Percentiles rank a stretch among this genome's conserved stretches.
phyloP scores from a whole-genome alignment of 1,140 invertebrate species.

The Drosophila guanche region DNA sequence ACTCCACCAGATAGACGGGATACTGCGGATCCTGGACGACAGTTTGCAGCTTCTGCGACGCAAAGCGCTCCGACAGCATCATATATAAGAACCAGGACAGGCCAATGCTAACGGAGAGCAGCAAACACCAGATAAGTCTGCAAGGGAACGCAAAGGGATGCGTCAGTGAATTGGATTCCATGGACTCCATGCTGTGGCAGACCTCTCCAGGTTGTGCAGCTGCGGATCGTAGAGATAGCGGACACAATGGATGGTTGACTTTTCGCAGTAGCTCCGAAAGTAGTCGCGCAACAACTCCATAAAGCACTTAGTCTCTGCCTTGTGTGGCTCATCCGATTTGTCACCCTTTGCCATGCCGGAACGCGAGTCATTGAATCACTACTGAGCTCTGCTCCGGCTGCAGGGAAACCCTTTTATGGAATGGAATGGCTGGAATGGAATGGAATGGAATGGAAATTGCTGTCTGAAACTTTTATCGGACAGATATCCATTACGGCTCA shows the following conservation, averaged over 20 bases:
- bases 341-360: slow-evolving; percentile 50
- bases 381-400: slow-evolving; percentile 3
- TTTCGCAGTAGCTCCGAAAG: slow-evolving; percentile 69
- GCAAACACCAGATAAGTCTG: slow-evolving; percentile 63
- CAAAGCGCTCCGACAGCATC: slow-evolving; percentile 63
- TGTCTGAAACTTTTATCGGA: slow-evolving; percentile 3
- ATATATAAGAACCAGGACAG: slow-evolving; percentile 59
- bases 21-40: slow-evolving; percentile 88
- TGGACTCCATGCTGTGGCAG: background rate
- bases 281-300: slow-evolving; percentile 49
- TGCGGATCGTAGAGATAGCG: slow-evolving; percentile 70
- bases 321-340: background rate
- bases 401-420: slow-evolving; percentile 29
- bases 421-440: background rate
- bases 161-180: background rate
- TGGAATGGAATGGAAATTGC: slow-evolving; percentile 29
- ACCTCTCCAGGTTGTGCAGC: slow-evolving; percentile 69
- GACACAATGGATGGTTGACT: slow-evolving; percentile 74
- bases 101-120: slow-evolving; percentile 55
- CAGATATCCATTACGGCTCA: slow-evolving; percentile 52
- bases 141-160: background rate
- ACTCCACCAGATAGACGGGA: slow-evolving; percentile 87
- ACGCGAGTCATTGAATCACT: slow-evolving; percentile 27
- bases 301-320: slow-evolving; percentile 33
- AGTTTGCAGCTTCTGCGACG: slow-evolving; percentile 72